Evolutionary conservation across 2,797 vertebrate species (phyloP).

Genomic region (Coregonus suidteri): DNA sequence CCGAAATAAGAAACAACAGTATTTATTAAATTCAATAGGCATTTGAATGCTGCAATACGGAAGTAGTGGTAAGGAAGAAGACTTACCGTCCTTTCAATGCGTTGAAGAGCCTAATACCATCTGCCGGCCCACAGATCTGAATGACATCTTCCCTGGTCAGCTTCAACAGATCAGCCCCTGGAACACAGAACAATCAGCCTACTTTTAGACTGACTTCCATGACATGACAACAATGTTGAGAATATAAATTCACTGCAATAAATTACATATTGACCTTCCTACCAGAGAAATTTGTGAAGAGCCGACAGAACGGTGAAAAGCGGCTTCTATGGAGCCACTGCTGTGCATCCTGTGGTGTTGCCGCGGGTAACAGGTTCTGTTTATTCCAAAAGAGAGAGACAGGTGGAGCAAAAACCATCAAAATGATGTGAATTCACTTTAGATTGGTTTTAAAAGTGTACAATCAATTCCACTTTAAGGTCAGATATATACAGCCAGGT

Average conservation of each 20-base stretch:
- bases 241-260: background rate
- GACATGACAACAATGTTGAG: background rate
- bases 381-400: constrained; percentile 68
- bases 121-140: constrained; percentile 96
- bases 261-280: constrained; percentile 9
- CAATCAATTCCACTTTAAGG: background rate
- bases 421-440: background rate
- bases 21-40: too few relatives aligned
- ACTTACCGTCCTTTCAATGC: constrained; percentile 91
- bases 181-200: background rate
- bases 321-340: constrained; percentile 97
- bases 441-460: background rate
- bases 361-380: constrained; percentile 91
- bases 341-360: constrained; percentile 93
- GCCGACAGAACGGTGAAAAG: constrained; percentile 89
- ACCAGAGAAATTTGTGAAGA: constrained; percentile 98
- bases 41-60: too few relatives aligned
- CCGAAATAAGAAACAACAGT: background rate
- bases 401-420: constrained; percentile 21
- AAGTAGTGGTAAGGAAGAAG: background rate
- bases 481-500: background rate
- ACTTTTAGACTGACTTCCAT: background rate
- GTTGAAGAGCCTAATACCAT: constrained; percentile 96
- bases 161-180: constrained; percentile 93
- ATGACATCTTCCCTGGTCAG: constrained; percentile 95